These are phyloP conservation scores for Pseudomyrmex cubaensis DNA, from an alignment of 1,140 invertebrate species.

Conservation along the genomic window DNA sequence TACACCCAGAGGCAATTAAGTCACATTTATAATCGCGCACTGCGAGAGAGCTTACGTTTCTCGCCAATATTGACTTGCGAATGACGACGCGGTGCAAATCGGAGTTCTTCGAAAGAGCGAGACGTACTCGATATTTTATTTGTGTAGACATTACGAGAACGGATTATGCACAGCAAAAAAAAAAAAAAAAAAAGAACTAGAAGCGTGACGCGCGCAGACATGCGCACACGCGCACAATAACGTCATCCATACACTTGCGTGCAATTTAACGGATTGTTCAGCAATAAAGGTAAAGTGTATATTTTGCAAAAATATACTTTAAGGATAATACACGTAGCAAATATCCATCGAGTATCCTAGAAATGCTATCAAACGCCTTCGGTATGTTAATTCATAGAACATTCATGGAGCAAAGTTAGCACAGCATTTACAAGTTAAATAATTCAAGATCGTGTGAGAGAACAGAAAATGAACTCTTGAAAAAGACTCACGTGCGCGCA, in stretches of 20 bases:
- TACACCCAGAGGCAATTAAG: slow-evolving; percentile 59
- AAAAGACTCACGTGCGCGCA: not conserved
- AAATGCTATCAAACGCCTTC: slow-evolving; percentile 31
- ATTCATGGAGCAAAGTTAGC: not conserved
- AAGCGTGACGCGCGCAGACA: not conserved
- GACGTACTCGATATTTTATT: slow-evolving; percentile 21
- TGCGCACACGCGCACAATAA: not conserved
- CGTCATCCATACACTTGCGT: too few relatives aligned
- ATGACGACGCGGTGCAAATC: slow-evolving; percentile 17
- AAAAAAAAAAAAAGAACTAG: slow-evolving; percentile 1
- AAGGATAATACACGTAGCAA: slow-evolving; percentile 33
- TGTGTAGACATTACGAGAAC: not conserved
- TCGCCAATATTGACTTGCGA: slow-evolving; percentile 45
- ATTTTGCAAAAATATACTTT: slow-evolving; percentile 34
- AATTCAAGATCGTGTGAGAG: slow-evolving; percentile 26
- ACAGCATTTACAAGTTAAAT: slow-evolving; percentile 57
- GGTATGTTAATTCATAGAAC: slow-evolving; percentile 38
- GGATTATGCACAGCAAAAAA: not conserved
- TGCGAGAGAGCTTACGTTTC: not conserved
- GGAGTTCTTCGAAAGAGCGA: slow-evolving; percentile 12
- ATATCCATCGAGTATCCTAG: slow-evolving; percentile 27
- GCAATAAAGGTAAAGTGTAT: slow-evolving; percentile 24
- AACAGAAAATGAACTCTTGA: not conserved
- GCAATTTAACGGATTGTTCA: slow-evolving; percentile 37
- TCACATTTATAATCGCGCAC: slow-evolving; percentile 36